Evolutionary conservation across 2,888 invertebrate genomes (phyloP).

Genomic region (Flexamia atlantica): DNA sequence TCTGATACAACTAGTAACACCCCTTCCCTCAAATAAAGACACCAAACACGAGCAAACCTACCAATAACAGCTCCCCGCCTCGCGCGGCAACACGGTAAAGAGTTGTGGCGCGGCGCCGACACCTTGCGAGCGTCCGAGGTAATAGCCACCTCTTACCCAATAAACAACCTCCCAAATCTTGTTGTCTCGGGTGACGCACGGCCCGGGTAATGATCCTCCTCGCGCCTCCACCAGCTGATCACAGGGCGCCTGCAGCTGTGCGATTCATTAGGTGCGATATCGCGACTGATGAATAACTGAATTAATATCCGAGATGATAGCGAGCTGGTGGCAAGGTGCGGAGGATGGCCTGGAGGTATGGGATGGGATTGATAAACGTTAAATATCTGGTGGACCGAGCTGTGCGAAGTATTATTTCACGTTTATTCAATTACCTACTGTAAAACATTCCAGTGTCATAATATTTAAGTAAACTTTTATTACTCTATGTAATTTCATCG

Average conservation of each 20-base stretch:
- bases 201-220: slow-evolving; percentile 26
- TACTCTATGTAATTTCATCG: too few relatives aligned
- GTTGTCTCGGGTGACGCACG: slow-evolving; percentile 24
- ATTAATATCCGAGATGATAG: slow-evolving; percentile 40
- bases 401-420: too few relatives aligned
- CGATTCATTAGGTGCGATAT: slow-evolving; percentile 48
- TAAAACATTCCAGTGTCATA: too few relatives aligned
- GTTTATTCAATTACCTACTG: too few relatives aligned
- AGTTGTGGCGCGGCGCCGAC: background rate
- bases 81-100: background rate
- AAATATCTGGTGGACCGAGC: too few relatives aligned
- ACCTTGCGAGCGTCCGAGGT: slow-evolving; percentile 38
- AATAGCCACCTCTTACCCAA: slow-evolving; percentile 8
- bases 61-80: background rate
- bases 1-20: too few relatives aligned
- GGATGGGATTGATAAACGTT: too few relatives aligned
- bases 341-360: background rate
- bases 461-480: too few relatives aligned
- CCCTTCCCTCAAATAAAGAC: too few relatives aligned
- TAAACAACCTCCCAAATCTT: slow-evolving; percentile 44
- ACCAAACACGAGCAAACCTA: too few relatives aligned
- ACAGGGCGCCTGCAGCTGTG: slow-evolving; percentile 28
- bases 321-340: background rate
- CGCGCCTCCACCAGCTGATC: slow-evolving; percentile 15
- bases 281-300: slow-evolving; percentile 40